Evolutionary conservation across 2,888 invertebrate species (phyloP), one percentile per base, ranked within the genome.

Genomic region (Augochlorella aurata): DNA sequence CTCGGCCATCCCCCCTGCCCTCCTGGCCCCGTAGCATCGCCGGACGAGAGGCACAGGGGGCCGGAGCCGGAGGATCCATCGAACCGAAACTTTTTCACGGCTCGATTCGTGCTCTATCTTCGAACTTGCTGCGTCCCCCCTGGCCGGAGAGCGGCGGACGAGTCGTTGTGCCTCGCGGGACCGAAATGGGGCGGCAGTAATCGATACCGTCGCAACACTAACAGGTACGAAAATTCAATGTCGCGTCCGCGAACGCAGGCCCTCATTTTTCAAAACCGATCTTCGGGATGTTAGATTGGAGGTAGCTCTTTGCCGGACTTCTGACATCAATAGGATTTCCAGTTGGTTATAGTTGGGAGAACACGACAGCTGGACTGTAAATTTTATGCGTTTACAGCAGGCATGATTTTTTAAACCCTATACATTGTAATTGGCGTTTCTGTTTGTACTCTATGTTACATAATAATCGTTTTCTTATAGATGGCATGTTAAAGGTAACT

Each of bases 191-290:
- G 14, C 8, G 18, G 10, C 18, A 38, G 63, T 63, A 63, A 63
- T 45, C 61, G 71, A 44, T 70, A 7, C 29, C 16, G n/a, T 5
- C 52, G n/a, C 71, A 70, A 54, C 54, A 58, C 71, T 72, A 73
- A 16, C 29, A 77, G 38, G 14, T 49, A 24, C 18, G 16, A 24
- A 58, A 58, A 61, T 45, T 68, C 29, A 68, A 68, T 50, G 77
- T 67, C 67, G 54, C 54, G 54, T 14, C 63, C 16, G 29, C 24
- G 16, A 7, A 61, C 24, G 29, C 61, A 24, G 12, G 14, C 38
- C 38, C 1, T 38, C 16, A 14, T 61, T 58, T 58, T 58, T 58
- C 54, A 14, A 38, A 1, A 38, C 38, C 5, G 38, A 38, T 38
- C 38, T 38, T 21, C 21, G 12, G 24, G 12, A 10, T 21, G 21